Base-by-base conservation (phyloP, 1,140 invertebrate genomes). In the Brachionus paranguensis region DNA sequence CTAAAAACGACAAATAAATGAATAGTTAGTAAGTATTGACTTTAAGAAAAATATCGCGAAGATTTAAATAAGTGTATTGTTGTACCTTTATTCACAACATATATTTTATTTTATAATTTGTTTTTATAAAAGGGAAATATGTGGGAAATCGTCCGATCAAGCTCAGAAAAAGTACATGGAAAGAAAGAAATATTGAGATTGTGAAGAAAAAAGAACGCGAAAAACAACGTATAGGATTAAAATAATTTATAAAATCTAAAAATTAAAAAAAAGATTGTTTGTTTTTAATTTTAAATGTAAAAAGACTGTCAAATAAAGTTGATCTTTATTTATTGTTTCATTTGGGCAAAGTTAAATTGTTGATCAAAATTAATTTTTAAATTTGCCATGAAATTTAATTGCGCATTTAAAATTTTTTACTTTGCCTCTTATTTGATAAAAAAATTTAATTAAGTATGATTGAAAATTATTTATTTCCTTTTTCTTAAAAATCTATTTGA, bases 71-170 rank as follows among this genome's bases (percentile, higher is more conserved):
- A 33, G 1, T 33, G 33, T 6, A 7, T 37, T 37, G 5, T 37
- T 33, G 3, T 4, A 33, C 5, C 29, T 33, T 2, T 24, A 24
- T 24, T 24, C 24, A 24, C 24, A 24, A 24, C 24, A 24, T 24
- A 24, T 24, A 1, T 24, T 24, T 84, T 14, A 27, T 68, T 53
- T 85, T 33, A 14, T 17, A 45, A 64, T 41, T 41, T 33, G 0
- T 78, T 53, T 78, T 86, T 37, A 24, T 37, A 86, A 11, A 86
- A 90, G 90, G 91, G 4, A 92, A 92, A 86, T 99, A 99, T 88
- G 97, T 99, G 2, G 97, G 97, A 17, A 98, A 96, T 87, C 91
- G 97, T 29, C 97, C 97, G 1, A 99, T 99, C 81, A 99, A 99
- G 89, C 90, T 99, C 41, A 90, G 97, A 2, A 99, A 99, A 90